Evolutionary conservation across 2,888 invertebrate species (phyloP), one percentile per base, ranked within the genome.

Genomic region (Empis livida): DNA sequence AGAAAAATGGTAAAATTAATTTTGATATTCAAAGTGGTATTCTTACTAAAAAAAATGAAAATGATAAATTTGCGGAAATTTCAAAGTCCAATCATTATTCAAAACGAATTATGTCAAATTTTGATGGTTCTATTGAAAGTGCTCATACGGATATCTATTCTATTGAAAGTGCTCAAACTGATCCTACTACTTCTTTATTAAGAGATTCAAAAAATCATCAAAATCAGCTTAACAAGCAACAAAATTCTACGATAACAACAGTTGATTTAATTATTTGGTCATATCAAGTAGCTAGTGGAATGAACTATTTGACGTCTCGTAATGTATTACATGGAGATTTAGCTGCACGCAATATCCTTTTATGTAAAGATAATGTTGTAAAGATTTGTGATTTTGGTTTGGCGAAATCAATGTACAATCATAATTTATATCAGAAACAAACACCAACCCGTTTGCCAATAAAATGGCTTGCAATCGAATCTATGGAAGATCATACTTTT

Each of bases 341-440:
- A 54, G 91, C 91, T 2, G 89, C 90, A 1, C 75, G 91, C 57
- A 91, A 91, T 62, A 79, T 92, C 43, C 69, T 92, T 20, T 63
- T 92, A 32, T 82, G 87, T 0, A 87, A 89, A 42, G 79, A 87
- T 53, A 86, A 89, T 59, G 72, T 92, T 9, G 88, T 92, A 0
- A 92, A 92, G 67, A 91, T 92, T 54, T 91, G 91, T 62, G 92
- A 93, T 67, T 92, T 92, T 67, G 92, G 92, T 11, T 71, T 92
- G 44, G 88, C 91, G 1, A 84, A 85, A 60, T 87, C 84, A 58
- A 84, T 88, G 74, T 82, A 82, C 60, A 16, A 39, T 16, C 9
- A 39, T 8, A 10, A 39, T 16, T 8, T 8, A 1, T 16, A 15
- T 16, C 5, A 10, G n/a, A 39, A 16, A 16, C 8, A 39, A 39